phyloP scores from a whole-genome alignment of 2,888 invertebrate genomes.

The Cosmia pyralina region DNA sequence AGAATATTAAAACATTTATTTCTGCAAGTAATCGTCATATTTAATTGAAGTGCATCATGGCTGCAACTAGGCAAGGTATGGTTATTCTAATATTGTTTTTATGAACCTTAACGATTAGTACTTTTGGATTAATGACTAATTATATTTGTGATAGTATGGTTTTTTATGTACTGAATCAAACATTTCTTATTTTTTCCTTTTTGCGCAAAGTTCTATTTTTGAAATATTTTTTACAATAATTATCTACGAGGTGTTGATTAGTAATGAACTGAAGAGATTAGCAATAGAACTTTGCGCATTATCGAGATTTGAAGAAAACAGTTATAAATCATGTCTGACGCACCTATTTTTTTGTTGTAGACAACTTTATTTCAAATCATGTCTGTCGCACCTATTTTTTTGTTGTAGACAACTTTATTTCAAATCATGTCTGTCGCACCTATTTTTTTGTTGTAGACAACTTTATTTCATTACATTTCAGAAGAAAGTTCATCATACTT shows the following conservation, averaged over 20 bases:
- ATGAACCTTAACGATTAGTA: background rate
- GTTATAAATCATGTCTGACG: background rate
- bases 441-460: no score
- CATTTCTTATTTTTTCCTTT: background rate
- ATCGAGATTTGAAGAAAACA: background rate
- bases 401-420: no score
- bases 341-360: no score
- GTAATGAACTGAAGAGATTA: background rate
- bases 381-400: no score
- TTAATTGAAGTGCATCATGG: background rate
- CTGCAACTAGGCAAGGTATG: background rate
- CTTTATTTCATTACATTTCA: background rate
- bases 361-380: no score
- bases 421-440: background rate
- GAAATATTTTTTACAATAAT: background rate
- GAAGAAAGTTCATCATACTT: background rate
- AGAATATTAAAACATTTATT: background rate
- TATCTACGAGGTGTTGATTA: background rate
- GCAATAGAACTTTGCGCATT: no score
- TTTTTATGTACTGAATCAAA: slow-evolving; percentile 1
- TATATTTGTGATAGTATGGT: background rate
- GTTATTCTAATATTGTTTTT: slow-evolving; percentile 1
- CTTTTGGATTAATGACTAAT: background rate
- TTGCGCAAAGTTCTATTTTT: slow-evolving; percentile 3
- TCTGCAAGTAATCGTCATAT: background rate